Evolutionary conservation across 2,113 vertebrate genomes (phyloP).

Genomic region (Bubo bubo): DNA sequence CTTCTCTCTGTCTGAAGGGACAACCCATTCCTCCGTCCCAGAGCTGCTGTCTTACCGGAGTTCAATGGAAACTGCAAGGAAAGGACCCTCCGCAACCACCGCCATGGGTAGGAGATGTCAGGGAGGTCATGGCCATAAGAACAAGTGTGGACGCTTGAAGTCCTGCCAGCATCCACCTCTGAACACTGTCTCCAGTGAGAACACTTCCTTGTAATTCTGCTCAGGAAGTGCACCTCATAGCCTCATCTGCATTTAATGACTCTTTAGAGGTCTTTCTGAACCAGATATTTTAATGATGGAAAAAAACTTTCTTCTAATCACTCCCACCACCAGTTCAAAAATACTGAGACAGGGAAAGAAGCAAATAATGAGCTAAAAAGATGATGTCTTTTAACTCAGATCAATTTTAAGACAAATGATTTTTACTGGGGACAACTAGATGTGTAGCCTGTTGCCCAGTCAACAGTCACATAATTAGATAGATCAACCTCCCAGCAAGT

Average conservation of each 20-base stretch:
- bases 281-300: neutral
- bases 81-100: neutral
- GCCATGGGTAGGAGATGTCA: conserved; percentile 31
- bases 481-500: neutral
- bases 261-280: neutral
- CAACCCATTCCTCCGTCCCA: conserved; percentile 23
- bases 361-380: neutral
- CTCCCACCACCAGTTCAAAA: neutral
- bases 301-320: neutral
- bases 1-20: conserved; percentile 71
- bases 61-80: neutral
- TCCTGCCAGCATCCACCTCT: conserved; percentile 52
- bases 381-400: neutral
- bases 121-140: conserved; percentile 63
- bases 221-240: neutral
- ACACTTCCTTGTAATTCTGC: conserved; percentile 51
- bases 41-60: conserved; percentile 61
- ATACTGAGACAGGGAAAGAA: neutral
- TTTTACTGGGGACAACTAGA: conserved; percentile 3
- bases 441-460: neutral
- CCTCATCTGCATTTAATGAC: neutral
- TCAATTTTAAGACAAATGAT: neutral
- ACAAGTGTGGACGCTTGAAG: conserved; percentile 52
- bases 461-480: neutral
- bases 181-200: conserved; percentile 51